Evolutionary conservation across 2,797 vertebrate species (phyloP), one percentile per base, ranked within the genome.

Genomic region (Clamator glandarius): DNA sequence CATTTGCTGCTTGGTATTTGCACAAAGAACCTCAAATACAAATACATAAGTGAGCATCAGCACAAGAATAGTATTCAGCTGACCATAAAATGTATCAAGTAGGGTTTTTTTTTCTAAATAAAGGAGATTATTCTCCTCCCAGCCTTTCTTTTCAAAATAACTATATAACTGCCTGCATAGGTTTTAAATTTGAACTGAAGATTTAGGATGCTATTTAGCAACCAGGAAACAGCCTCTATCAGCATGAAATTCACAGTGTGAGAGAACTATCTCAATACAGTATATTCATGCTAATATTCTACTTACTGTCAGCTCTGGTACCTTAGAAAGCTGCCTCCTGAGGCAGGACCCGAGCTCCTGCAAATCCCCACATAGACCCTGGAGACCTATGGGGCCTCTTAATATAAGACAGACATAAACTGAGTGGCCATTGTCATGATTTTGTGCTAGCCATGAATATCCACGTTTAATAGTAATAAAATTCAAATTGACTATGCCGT

Each of bases 201-300:
- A 76, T 81, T 90, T 88, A 88, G 93, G 89, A 96, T 94, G 87
- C 82, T 95, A 95, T 96, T 96, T 97, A 93, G 95, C 82, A 96
- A 88, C 69, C 91, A 87, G 87, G 82, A 93, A 96, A 78, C 92
- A 96, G 82, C 83, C 79, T 96, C 90, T 92, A 87, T 91, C 91
- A 94, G 93, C 91, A 50, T 90, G 88, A 96, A 92, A 93, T 84
- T 90, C 92, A 92, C 92, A 95, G 95, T 93, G 36, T 93, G 96
- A 95, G 66, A 92, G 79, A 93, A 86, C 87, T 76, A 72, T 84
- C 89, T 93, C 89, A 81, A 87, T 91, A 89, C 78, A 58, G 89
- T 68, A 59, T 77, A 66, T 84, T 96, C 93, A 92, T 92, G 87
- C 81, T 92, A 92, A 94, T 95, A 90, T 92, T 94, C 86, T 92